Base-by-base conservation (phyloP, 2,113 vertebrate species). In the Polypterus bichir region DNA sequence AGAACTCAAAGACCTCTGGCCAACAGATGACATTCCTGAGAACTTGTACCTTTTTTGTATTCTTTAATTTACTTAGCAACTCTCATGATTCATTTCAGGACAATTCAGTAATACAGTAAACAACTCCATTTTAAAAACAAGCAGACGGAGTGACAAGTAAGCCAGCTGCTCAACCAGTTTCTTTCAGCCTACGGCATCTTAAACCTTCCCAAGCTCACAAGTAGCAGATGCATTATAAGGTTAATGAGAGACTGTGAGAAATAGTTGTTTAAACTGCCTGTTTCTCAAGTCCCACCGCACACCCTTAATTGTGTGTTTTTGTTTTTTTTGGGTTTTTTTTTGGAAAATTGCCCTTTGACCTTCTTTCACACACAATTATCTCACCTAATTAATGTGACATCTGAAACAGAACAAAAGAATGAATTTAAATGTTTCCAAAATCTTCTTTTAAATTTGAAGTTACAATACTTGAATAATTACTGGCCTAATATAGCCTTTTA, bases 111-210 rank as follows among this genome's bases (percentile, higher is more conserved):
- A 54, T 47, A n/a, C n/a, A 45, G 7, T 51, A 54, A 62, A 62
- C 61, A 62, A 8, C 11, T 45, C 56, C 9, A 11, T 46, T 9
- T 52, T 49, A 54, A 57, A 56, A 45, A 46, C 53, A 6, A 44
- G 44, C 47, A 49, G 10, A 47, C 7, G 44, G 27, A 44, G 52
- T 47, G 58, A 47, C 48, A 44, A 48, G 48, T 60, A 47, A 47
- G 49, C 47, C 45, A 48, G 59, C 59, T 71, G 74, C 67, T 58
- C 64, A 73, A 79, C 75, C 57, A 77, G 77, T 82, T 79, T 73
- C 64, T 64, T 66, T 64, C 66, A 69, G 72, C 78, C 65, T 48
- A 9, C 71, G 75, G 76, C 51, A 60, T 64, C 54, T 61, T 61
- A 59, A 71, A 68, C 69, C 70, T 52, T 66, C 62, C 54, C 69